phyloP scores from a whole-genome alignment of 2,797 vertebrate genomes.

The Crenuchus spilurus region DNA sequence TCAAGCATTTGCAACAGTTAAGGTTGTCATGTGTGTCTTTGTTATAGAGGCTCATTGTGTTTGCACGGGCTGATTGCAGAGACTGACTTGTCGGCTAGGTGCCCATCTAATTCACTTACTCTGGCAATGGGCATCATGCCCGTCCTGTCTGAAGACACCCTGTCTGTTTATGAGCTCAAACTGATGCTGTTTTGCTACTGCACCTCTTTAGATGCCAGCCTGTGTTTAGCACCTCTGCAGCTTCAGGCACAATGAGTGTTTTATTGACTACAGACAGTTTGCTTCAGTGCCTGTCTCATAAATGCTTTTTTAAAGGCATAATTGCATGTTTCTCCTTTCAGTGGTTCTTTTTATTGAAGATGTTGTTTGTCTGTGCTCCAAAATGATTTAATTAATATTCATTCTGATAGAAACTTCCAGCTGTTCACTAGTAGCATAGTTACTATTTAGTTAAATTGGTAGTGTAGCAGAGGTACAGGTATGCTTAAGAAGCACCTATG shows the following conservation, averaged over 20 bases:
- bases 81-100: constrained; percentile 27
- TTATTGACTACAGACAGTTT: constrained; percentile 23
- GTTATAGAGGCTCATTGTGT: constrained; percentile 4
- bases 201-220: constrained; percentile 43
- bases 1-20: constrained; percentile 10
- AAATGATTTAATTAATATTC: not conserved
- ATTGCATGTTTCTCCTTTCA: not conserved
- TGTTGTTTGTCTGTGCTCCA: too few relatives aligned
- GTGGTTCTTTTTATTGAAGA: not conserved
- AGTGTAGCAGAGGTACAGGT: not conserved
- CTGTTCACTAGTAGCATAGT: not conserved
- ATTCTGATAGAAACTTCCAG: not conserved
- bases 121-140: constrained; percentile 37
- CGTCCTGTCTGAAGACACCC: constrained; percentile 25
- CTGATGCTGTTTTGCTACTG: constrained; percentile 29
- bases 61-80: constrained; percentile 7
- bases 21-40: constrained; percentile 31
- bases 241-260: constrained; percentile 20
- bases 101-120: constrained; percentile 53
- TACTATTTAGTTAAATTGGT: not conserved
- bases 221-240: constrained; percentile 47
- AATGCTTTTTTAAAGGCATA: constrained; percentile 15
- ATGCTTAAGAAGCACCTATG: not conserved
- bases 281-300: constrained; percentile 1
- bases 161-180: constrained; percentile 46